Conservation (phyloP, 1,140 invertebrate species). For the Riptortus pedestris region DNA sequence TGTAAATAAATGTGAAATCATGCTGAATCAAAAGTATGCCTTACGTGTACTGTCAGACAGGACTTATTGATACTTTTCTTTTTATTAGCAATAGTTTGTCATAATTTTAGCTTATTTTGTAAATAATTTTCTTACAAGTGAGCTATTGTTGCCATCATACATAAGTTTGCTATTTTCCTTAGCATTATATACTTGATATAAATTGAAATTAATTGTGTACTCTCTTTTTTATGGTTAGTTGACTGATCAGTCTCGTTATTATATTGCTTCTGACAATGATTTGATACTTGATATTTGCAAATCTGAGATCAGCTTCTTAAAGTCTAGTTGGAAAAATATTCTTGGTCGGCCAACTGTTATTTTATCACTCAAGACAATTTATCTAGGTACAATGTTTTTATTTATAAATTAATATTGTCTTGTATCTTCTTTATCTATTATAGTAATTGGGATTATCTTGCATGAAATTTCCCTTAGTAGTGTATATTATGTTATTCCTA, state of each 20-base stretch:
- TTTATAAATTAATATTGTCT: conserved; percentile 5
- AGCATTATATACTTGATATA: no score
- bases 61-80: no score
- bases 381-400: conserved; percentile 66
- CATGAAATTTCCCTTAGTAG: neutral
- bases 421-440: conserved; percentile 1
- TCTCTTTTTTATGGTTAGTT: conserved; percentile 52
- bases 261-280: conserved; percentile 93
- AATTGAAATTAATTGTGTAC: no score
- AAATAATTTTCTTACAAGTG: no score
- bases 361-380: conserved; percentile 74
- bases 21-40: no score
- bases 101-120: no score
- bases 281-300: conserved; percentile 95
- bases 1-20: no score
- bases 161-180: no score
- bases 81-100: no score
- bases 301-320: conserved; percentile 91
- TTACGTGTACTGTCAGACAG: no score
- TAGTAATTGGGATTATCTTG: neutral
- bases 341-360: conserved; percentile 82
- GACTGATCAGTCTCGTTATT: conserved; percentile 89
- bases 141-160: no score
- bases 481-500: neutral
- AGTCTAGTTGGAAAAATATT: conserved; percentile 90